Percentiles rank a stretch among this genome's conserved stretches.
phyloP scores from a whole-genome alignment of 2,113 vertebrate species.

The Coptodon bakossiorum region DNA sequence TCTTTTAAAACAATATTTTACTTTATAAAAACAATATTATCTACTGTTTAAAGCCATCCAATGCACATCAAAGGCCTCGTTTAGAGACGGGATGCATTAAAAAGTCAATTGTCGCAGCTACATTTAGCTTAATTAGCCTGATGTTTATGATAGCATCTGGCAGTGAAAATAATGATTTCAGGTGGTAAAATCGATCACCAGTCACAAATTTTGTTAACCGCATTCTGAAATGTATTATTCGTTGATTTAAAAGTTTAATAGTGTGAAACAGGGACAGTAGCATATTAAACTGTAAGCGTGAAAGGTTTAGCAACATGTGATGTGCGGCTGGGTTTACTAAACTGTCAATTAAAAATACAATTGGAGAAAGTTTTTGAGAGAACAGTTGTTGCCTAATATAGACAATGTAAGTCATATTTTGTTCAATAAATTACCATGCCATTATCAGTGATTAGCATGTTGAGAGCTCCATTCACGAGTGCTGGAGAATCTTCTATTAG shows the following conservation, averaged over 20 bases:
- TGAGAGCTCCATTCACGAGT: slow-evolving; percentile 77
- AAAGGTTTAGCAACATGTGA: not conserved
- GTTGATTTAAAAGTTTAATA: not conserved
- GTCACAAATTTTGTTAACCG: not conserved
- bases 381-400: not conserved
- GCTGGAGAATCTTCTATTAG: slow-evolving; percentile 73
- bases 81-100: not conserved
- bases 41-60: not conserved
- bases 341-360: not conserved
- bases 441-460: slow-evolving; percentile 74
- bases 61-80: not conserved
- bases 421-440: slow-evolving; percentile 64
- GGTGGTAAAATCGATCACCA: not conserved
- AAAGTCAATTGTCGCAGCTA: not conserved
- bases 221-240: not conserved
- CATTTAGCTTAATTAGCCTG: not conserved
- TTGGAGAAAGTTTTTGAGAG: not conserved
- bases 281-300: not conserved
- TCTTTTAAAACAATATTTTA: not conserved
- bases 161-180: not conserved
- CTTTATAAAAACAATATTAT: not conserved
- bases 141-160: not conserved
- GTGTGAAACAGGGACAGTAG: not conserved
- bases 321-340: not conserved
- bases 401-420: not conserved